Evolutionary conservation across 2,797 vertebrate species (phyloP).

Genomic region (Morelia viridis): DNA sequence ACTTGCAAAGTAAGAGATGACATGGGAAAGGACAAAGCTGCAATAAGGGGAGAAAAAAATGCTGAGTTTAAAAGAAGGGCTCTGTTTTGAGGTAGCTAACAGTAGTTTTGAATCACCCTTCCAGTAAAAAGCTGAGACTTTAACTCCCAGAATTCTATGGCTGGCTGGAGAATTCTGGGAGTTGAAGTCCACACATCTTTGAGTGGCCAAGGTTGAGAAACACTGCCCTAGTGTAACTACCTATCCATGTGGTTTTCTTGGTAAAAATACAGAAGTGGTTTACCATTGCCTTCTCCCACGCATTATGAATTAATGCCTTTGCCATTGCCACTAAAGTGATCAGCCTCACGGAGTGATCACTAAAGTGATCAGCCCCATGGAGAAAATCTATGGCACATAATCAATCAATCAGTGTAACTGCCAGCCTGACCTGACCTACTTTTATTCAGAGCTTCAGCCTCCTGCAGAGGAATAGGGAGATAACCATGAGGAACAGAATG

Average conservation of each 20-base stretch:
- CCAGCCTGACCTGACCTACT: background rate
- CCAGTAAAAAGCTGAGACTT: background rate
- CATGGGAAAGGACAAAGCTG: too few species aligned
- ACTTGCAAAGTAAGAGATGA: background rate
- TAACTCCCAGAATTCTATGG: too few species aligned
- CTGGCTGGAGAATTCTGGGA: too few species aligned
- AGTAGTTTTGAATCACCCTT: background rate
- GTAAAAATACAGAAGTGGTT: background rate
- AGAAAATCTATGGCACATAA: background rate
- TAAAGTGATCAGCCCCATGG: background rate
- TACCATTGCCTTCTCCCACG: background rate
- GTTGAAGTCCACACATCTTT: too few species aligned
- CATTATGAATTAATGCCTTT: background rate
- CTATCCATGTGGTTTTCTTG: background rate
- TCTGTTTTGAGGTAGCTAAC: background rate
- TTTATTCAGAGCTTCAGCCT: background rate
- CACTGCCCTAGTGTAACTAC: background rate
- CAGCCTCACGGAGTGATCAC: background rate
- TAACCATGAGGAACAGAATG: background rate
- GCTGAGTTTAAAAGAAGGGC: background rate
- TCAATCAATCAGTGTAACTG: background rate
- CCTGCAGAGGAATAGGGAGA: background rate
- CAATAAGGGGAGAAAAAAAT: background rate
- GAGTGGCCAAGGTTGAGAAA: too few species aligned
- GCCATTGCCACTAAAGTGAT: background rate